phyloP scores from a whole-genome alignment of 2,888 invertebrate genomes.

The Drosophila trichaetosa region DNA sequence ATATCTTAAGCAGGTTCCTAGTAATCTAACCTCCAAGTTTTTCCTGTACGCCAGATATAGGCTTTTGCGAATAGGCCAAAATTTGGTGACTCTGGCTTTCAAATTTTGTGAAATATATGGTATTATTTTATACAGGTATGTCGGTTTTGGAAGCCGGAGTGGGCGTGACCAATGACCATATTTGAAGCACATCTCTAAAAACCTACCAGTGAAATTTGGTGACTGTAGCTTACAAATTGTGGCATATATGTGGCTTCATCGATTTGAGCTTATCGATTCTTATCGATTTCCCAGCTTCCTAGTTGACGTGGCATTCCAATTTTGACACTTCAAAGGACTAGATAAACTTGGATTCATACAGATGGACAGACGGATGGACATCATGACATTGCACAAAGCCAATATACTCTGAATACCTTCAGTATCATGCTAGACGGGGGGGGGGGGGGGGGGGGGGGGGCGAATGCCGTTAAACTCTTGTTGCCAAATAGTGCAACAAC shows the following conservation, averaged over 20 bases:
- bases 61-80: not conserved
- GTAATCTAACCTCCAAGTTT: not conserved
- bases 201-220: too few species aligned
- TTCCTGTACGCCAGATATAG: not conserved
- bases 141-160: not conserved
- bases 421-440: not conserved
- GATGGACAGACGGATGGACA: not conserved
- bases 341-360: not conserved
- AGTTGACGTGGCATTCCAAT: not conserved
- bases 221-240: not conserved
- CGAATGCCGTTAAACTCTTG: conserved; percentile 71
- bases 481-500: conserved; percentile 65
- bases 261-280: not conserved
- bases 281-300: not conserved
- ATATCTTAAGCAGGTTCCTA: not conserved
- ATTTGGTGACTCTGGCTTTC: not conserved
- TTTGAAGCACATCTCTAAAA: too few species aligned
- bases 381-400: too few species aligned
- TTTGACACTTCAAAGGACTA: not conserved
- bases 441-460: conserved; percentile 30
- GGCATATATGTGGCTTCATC: not conserved
- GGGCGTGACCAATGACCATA: not conserved
- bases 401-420: not conserved
- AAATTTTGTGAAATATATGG: not conserved
- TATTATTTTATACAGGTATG: not conserved